These are phyloP conservation scores for Micromys minutus DNA, from an alignment of 2,113 vertebrate genomes.

Conservation along the genomic window DNA sequence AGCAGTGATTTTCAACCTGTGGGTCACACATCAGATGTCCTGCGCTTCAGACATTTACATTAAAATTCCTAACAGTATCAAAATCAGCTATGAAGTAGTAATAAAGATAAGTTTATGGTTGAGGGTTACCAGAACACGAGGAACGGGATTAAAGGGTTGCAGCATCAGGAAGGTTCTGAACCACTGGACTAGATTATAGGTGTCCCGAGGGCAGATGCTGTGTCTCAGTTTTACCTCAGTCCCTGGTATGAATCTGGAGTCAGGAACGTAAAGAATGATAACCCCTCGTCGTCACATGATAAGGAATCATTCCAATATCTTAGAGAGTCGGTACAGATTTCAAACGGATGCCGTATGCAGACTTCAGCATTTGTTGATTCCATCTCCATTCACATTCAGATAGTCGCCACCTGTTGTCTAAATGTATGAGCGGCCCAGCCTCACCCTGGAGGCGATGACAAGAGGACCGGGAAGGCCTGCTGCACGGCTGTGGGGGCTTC, in stretches of 20 bases:
- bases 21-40: background rate
- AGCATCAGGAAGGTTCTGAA: background rate
- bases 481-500: conserved; percentile 4
- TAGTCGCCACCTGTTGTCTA: conserved; percentile 59
- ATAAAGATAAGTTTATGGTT: background rate
- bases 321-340: conserved; percentile 20
- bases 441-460: background rate
- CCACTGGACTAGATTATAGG: background rate
- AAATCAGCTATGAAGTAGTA: background rate
- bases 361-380: conserved; percentile 61
- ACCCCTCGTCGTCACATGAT: background rate
- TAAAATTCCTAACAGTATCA: background rate
- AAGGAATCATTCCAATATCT: conserved; percentile 35
- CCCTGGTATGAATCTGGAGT: background rate
- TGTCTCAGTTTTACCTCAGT: background rate
- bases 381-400: conserved; percentile 59
- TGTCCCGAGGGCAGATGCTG: background rate
- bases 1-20: background rate
- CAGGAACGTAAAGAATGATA: background rate
- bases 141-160: background rate
- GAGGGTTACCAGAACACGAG: background rate
- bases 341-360: conserved; percentile 44
- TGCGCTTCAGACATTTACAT: background rate
- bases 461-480: background rate
- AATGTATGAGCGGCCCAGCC: conserved; percentile 53